phyloP scores from a whole-genome alignment of 2,113 vertebrate genomes.

The Acanthochromis polyacanthus region DNA sequence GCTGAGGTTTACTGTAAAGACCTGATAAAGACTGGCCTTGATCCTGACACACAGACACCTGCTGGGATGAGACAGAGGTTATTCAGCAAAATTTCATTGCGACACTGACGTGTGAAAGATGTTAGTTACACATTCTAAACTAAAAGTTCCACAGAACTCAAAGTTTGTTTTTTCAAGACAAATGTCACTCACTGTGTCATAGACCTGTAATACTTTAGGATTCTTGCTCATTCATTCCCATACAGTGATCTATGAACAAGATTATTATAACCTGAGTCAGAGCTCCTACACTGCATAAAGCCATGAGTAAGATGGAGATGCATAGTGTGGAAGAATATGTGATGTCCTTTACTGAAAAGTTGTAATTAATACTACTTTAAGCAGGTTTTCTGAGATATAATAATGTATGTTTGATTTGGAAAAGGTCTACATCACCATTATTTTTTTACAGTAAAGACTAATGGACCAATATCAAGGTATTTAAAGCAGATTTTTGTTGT shows the following conservation, averaged over 20 bases:
- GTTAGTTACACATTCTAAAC: neutral
- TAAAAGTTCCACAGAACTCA: neutral
- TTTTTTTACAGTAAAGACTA: no score
- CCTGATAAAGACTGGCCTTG: conserved; percentile 68
- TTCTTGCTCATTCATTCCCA: neutral
- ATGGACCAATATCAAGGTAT: no score
- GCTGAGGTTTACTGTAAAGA: conserved; percentile 76
- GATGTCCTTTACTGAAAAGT: no score
- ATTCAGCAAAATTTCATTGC: conserved; percentile 2
- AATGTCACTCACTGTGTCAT: neutral
- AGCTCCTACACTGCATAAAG: no score
- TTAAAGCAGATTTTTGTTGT: no score
- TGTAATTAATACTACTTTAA: no score
- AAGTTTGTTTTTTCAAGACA: neutral
- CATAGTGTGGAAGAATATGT: no score
- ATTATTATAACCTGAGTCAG: no score
- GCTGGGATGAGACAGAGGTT: conserved; percentile 62
- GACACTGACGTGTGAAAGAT: neutral
- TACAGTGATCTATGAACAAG: neutral
- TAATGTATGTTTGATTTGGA: no score
- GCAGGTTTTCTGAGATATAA: no score
- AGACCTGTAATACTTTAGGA: neutral
- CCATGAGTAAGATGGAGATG: no score
- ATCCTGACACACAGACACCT: conserved; percentile 81
- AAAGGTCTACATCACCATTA: neutral